Evolutionary conservation across 2,888 invertebrate species (phyloP), one percentile per base, ranked within the genome.

Genomic region (Platycheirus albimanus): DNA sequence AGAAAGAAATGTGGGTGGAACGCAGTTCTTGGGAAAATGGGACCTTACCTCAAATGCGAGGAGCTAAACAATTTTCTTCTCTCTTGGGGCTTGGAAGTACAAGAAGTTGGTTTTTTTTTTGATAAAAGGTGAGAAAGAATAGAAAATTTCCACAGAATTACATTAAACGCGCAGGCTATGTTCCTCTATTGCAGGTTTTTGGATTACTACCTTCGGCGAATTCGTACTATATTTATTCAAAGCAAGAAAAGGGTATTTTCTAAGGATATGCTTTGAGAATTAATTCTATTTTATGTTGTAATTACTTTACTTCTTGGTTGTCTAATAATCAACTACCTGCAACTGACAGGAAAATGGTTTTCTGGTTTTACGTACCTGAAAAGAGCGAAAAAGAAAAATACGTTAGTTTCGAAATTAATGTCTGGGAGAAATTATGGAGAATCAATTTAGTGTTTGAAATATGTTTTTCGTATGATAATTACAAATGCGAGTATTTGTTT

Each of bases 241-340:
- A 28, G 43, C 24, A 30, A 58, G 56, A 66, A 70, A 19, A 28
- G 28, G 58, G 61, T 19, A 30, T 69, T 72, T 83, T 24, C 67
- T 36, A 64, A 28, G 43, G 19, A 67, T 61, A 43, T 56, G 67
- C 78, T 83, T 78, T 72, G 72, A 69, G 69, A 83, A 69, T 72
- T 61, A 74, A 83, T 74, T 78, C 78, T 64, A 66, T 75, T 70
- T 79, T 78, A 38, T 63, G 49, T 77, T 72, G 77, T 83, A 83
- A 83, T 83, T 83, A 83, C 77, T 83, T 83, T 77, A 83, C 81
- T 76, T 51, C 77, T 76, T 33, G 64, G 58, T 77, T 83, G 71
- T 63, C 67, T 72, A 63, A 72, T 78, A 15, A 45, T 20, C 61
- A 20, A 61, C 24, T 78, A 58, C 52, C 71, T 81, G 81, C 58